Base-by-base conservation (phyloP, 53 echinoderm and acorn worm genomes). In the Paracentrotus lividus region DNA sequence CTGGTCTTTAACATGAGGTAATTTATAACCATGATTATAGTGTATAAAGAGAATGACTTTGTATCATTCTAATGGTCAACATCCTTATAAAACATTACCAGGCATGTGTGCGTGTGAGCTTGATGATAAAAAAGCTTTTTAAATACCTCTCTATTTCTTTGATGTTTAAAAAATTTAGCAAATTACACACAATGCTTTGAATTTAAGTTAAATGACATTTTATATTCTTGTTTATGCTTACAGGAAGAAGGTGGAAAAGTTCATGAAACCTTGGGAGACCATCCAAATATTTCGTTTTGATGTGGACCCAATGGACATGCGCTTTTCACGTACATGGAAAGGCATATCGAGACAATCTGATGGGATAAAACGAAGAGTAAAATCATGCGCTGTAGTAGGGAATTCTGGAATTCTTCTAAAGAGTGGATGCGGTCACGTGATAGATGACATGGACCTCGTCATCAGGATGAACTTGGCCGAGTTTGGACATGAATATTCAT, bases 401-500 rank as follows among this genome's bases (percentile, higher is more conserved):
- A 81, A 81, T 81, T 44, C 44, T n/a, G 81, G 81, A 13, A 81
- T 81, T 47, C 49, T 81, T 34, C n/a, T 81, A 47, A 27, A 47
- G 8, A 81, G 81, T 26, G n/a, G 47, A 45, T 81, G 81, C 47
- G 81, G 81, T 81, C 24, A n/a, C 47, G 14, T n/a, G 26, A 81
- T 81, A 81, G 81, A 81, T 47, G 47, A 26, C 15, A 81, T 81
- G 81, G 81, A 81, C 81, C 31, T 45, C 38, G 47, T 81, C 26
- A 47, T 81, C 49, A 81, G 81, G 81, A 81, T 81, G 81, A 81
- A 81, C 81, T 47, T 81, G 81, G 81, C 81, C 8, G 81, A 81
- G 27, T 81, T 81, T 34, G 81, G 81, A 16, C n/a, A 26, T 45
- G 81, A 47, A 47, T 81, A 45, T 81, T 44, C 81, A 44, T 81